Percentiles rank a stretch among this genome's conserved stretches.
Evolutionary conservation across 2,888 invertebrate species (phyloP).

Genomic region (Drosophila subsilvestris): DNA sequence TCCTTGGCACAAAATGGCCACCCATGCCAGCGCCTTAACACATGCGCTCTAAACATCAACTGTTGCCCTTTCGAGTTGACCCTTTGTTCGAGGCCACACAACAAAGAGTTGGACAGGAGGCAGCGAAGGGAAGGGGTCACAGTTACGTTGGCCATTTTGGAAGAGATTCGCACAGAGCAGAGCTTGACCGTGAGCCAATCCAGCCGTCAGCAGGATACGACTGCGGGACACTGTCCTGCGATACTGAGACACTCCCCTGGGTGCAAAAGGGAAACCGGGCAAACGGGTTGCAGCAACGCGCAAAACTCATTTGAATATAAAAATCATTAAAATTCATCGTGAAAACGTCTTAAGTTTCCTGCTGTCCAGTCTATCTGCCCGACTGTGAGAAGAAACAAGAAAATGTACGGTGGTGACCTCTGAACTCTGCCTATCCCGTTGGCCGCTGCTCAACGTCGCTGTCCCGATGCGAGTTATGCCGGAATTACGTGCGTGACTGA

Average conservation of each 20-base stretch:
- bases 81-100: conserved; percentile 49
- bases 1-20: conserved; percentile 60
- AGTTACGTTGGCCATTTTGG: conserved; percentile 62
- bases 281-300: conserved; percentile 54
- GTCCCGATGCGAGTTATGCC: conserved; percentile 49
- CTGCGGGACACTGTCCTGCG: conserved; percentile 16
- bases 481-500: conserved; percentile 81
- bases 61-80: conserved; percentile 64
- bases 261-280: conserved; percentile 30
- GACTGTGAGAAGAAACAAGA: conserved; percentile 80
- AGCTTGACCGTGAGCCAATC: conserved; percentile 56
- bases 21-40: conserved; percentile 42
- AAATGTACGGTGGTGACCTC: conserved; percentile 83
- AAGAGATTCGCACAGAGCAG: conserved; percentile 56
- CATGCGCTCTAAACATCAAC: conserved; percentile 57
- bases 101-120: conserved; percentile 44
- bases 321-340: conserved; percentile 81
- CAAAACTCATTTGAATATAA: conserved; percentile 77
- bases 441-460: conserved; percentile 35
- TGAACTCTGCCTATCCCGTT: conserved; percentile 73
- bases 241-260: conserved; percentile 62
- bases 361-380: conserved; percentile 30
- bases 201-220: conserved; percentile 36
- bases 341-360: conserved; percentile 78
- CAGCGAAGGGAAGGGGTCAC: conserved; percentile 24